These are phyloP conservation scores for Cyclargus thomasi DNA, from an alignment of 1,140 invertebrate genomes.

Conservation along the genomic window DNA sequence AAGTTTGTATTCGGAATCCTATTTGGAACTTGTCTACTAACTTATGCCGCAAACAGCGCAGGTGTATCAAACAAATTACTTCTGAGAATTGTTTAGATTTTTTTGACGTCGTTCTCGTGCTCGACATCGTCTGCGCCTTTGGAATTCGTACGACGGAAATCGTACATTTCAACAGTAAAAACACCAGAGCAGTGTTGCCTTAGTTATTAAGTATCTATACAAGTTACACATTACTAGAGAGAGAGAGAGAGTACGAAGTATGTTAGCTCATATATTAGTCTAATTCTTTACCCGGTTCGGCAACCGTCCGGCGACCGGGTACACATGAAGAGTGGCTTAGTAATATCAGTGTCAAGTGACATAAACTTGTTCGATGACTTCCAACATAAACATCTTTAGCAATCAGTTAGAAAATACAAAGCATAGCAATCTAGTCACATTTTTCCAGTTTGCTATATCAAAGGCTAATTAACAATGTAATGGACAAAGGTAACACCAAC, in stretches of 20 bases:
- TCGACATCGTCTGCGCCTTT: neutral
- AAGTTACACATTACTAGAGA: too few species aligned
- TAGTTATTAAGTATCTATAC: too few species aligned
- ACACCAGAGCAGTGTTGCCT: too few species aligned
- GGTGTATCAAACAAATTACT: neutral
- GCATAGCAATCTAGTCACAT: neutral
- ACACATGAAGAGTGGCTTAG: too few species aligned
- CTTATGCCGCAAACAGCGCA: constrained; percentile 2
- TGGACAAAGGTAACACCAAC: neutral
- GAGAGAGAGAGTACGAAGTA: too few species aligned
- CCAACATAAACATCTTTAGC: too few species aligned
- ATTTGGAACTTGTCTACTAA: constrained; percentile 22
- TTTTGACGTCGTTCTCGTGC: neutral
- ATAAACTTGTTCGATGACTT: too few species aligned
- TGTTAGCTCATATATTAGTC: too few species aligned
- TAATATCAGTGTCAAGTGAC: too few species aligned
- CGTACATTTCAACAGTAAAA: too few species aligned
- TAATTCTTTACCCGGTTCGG: too few species aligned
- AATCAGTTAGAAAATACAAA: neutral
- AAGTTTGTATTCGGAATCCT: constrained; percentile 29
- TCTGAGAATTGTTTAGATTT: neutral
- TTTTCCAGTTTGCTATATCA: neutral
- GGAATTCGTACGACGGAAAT: neutral
- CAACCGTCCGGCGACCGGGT: too few species aligned
- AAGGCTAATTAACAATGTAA: neutral